Conservation (phyloP, 2,797 vertebrate species). For the Urocyon cinereoargenteus region DNA sequence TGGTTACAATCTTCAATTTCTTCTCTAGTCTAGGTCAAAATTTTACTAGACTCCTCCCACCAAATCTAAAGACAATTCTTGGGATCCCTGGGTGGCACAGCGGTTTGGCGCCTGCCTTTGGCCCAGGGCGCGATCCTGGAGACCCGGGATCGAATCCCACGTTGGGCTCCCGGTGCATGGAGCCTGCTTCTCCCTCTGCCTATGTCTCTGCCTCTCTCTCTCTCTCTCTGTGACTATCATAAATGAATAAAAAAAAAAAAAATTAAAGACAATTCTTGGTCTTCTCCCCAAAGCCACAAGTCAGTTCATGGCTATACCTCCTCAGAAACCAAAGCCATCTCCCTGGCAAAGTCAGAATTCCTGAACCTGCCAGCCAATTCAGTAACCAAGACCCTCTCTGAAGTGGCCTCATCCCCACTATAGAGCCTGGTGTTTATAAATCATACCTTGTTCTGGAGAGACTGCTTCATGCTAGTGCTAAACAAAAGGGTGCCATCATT, state of each 20-base stretch:
- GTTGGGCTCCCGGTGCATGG: too few relatives aligned
- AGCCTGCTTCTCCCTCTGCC: too few relatives aligned
- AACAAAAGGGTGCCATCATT: background rate
- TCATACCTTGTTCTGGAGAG: background rate
- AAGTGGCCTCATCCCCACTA: background rate
- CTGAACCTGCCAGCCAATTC: background rate
- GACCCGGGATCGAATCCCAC: too few relatives aligned
- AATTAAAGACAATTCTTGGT: background rate
- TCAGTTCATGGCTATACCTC: background rate
- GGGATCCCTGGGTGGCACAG: too few relatives aligned
- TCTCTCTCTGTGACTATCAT: too few relatives aligned
- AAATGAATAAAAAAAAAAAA: too few relatives aligned
- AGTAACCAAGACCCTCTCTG: background rate
- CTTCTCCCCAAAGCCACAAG: background rate
- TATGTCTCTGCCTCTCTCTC: too few relatives aligned
- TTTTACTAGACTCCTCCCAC: background rate
- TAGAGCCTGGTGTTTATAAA: background rate
- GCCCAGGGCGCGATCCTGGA: too few relatives aligned
- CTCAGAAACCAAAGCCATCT: background rate
- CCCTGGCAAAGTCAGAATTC: background rate
- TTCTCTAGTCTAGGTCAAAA: background rate
- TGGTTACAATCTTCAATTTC: background rate
- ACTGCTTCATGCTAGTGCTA: background rate
- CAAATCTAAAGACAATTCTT: background rate
- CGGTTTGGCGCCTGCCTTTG: too few relatives aligned